These are phyloP conservation scores for Penaeus vannamei DNA, from an alignment of 1,140 invertebrate species.

Conservation along the genomic window DNA sequence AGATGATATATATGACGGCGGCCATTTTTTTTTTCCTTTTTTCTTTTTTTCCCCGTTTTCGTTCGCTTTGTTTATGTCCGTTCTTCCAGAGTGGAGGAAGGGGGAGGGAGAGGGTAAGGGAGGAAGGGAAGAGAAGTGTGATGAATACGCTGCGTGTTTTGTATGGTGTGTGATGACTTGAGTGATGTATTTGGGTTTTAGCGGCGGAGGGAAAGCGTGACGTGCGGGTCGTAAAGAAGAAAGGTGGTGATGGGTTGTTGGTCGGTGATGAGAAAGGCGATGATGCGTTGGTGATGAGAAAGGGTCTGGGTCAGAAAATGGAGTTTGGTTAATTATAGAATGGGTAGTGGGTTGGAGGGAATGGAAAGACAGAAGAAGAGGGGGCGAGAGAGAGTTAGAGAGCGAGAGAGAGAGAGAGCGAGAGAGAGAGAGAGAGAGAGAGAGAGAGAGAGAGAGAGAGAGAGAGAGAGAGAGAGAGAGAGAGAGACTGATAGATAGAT, in stretches of 20 bases:
- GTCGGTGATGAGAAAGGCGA: background rate
- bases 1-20: too few species aligned
- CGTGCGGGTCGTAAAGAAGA: background rate
- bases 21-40: too few species aligned
- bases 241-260: background rate
- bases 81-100: background rate
- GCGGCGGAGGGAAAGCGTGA: background rate
- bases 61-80: background rate
- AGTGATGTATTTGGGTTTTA: too few species aligned
- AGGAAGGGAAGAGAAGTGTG: background rate
- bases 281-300: background rate
- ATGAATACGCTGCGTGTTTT: background rate
- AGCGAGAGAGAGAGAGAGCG: background rate
- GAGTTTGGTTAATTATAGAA: background rate
- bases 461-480: background rate
- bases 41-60: too few species aligned
- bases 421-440: slow-evolving; percentile 12
- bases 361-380: background rate
- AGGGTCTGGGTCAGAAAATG: background rate
- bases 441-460: background rate
- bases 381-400: background rate
- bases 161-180: background rate
- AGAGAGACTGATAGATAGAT: background rate
- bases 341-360: background rate
- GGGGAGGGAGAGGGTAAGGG: background rate